Evolutionary conservation across 2,113 vertebrate genomes (phyloP), one percentile per base, ranked within the genome.

Genomic region (Petromus typicus): DNA sequence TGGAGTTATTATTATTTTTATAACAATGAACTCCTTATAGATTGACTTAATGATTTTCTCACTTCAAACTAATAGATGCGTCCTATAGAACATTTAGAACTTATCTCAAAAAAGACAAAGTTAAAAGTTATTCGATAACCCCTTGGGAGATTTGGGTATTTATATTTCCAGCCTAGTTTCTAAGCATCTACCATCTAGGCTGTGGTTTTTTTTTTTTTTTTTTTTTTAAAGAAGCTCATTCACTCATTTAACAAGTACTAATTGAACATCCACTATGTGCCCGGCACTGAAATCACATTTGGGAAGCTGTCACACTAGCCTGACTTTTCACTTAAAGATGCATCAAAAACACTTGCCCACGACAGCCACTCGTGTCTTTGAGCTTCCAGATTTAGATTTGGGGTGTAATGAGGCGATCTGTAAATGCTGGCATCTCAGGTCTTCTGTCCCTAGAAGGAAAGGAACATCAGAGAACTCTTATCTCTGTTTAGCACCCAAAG

Each of bases 361-460:
- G 86, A 87, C 82, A 92, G 73, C 82, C 94, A 89, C 88, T 94
- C 40, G 20, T 96, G 94, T 86, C 69, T 45, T 22, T 34, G 89
- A 86, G 86, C 79, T 97, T 96, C 95, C 95, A 89, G 90, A 96
- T 98, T 97, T 96, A 94, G 96, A 96, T 92, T 92, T 93, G 83
- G 93, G 92, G 95, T 95, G 91, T 95, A 95, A 97, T 95, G 86
- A 96, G 92, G 97, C 96, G 93, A 90, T 67, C 96, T 87, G 95
- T 73, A 93, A 97, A 91, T 95, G 87, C 12, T 94, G 94, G 90
- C 86, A 89, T 92, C 92, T 86, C 45, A 66, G 69, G 80, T 89
- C 79, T 95, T 84, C 32, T 61, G 80, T 97, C 89, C 95, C 96
- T 76, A 89, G 96, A 90, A 84, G 48, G 66, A 93, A 92, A 87